These are phyloP conservation scores for Serinus canaria DNA, from an alignment of 2,113 vertebrate genomes.

Conservation along the genomic window DNA sequence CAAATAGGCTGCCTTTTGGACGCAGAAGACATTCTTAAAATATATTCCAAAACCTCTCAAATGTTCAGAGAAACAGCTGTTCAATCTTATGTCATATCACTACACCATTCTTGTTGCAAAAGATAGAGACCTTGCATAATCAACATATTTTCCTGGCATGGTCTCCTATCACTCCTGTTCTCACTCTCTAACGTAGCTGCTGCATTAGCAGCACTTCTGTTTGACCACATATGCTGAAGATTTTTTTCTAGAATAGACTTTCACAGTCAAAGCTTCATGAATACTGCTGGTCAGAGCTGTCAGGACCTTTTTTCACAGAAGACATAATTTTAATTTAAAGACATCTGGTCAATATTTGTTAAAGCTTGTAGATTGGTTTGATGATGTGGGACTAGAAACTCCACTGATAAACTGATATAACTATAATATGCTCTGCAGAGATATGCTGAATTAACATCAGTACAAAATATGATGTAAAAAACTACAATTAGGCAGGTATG, in stretches of 20 bases:
- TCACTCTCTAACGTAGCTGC: background rate
- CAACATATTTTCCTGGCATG: conserved; percentile 12
- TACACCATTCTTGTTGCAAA: conserved; percentile 12
- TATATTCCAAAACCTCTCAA: background rate
- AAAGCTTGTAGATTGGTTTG: background rate
- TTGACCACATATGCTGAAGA: conserved; percentile 1
- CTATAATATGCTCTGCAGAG: background rate
- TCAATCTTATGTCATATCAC: conserved; percentile 6
- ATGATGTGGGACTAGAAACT: background rate
- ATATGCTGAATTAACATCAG: background rate
- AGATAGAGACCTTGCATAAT: conserved; percentile 20
- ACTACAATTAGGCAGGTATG: background rate
- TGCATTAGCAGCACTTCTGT: conserved; percentile 11
- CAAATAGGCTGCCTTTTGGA: background rate
- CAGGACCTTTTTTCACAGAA: background rate
- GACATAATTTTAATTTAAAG: background rate
- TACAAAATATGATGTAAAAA: background rate
- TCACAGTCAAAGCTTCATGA: background rate
- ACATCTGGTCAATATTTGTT: background rate
- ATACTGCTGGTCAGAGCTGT: background rate
- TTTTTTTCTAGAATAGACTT: background rate
- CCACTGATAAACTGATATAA: background rate
- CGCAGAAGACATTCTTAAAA: conserved; percentile 1
- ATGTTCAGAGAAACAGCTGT: conserved; percentile 11
- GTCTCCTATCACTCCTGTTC: background rate